Conservation (phyloP, 2,888 invertebrate species). For the Oscheius sp. region DNA sequence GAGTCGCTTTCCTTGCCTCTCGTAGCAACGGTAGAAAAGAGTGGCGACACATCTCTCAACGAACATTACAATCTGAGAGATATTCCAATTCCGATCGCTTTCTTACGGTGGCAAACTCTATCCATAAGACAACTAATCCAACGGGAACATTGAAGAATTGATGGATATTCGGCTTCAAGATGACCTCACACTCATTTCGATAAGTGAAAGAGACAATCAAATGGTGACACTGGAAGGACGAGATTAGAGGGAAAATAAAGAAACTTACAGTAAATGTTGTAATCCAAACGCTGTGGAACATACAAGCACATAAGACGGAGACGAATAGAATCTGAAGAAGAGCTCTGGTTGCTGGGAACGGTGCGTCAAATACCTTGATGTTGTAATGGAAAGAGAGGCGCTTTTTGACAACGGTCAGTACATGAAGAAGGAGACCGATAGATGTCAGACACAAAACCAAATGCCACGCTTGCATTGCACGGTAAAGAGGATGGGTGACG, state of each 20-base stretch:
- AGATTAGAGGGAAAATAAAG: too few species aligned
- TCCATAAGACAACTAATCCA: constrained; percentile 18
- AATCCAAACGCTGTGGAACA: constrained; percentile 20
- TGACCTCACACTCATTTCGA: constrained; percentile 24
- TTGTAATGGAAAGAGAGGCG: constrained; percentile 21
- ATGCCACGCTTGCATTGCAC: constrained; percentile 20
- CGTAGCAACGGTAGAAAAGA: constrained; percentile 17
- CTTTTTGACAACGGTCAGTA: neutral
- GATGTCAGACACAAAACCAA: neutral
- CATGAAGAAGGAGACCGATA: constrained; percentile 6
- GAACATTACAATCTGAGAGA: constrained; percentile 30
- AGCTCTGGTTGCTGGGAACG: too few species aligned
- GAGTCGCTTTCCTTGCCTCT: neutral
- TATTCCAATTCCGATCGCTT: too few species aligned
- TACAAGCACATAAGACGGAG: constrained; percentile 21
- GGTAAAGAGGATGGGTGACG: constrained; percentile 15
- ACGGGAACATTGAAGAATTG: constrained; percentile 24
- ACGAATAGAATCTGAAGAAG: constrained; percentile 15
- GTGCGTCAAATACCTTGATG: constrained; percentile 6
- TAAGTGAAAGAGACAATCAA: constrained; percentile 23
- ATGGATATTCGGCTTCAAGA: constrained; percentile 8
- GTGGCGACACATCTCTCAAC: constrained; percentile 22
- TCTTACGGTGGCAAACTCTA: constrained; percentile 20
- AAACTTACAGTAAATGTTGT: constrained; percentile 3
- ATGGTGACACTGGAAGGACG: constrained; percentile 25